phyloP scores from a whole-genome alignment of 2,113 vertebrate genomes.

The Rhodinocichla rosea region DNA sequence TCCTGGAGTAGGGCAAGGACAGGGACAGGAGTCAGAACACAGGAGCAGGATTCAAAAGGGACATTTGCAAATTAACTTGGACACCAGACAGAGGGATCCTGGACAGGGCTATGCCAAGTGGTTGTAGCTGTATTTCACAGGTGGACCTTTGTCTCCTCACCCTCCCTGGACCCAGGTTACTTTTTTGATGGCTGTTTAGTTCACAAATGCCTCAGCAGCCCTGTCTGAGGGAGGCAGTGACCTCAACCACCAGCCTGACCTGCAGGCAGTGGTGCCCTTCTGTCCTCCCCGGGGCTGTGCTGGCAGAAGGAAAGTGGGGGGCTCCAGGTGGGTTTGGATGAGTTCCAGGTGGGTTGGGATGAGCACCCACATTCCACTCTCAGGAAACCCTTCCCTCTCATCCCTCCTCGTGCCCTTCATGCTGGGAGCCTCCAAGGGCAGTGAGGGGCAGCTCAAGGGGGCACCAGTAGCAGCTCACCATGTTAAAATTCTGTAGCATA shows the following conservation, averaged over 20 bases:
- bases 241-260: not conserved
- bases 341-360: not conserved
- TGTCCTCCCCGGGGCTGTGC: accelerated
- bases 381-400: not conserved
- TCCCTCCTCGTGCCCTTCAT: not conserved
- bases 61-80: not conserved
- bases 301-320: not conserved
- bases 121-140: not conserved
- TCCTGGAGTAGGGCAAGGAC: not conserved
- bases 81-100: not conserved
- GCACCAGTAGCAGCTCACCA: not conserved
- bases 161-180: not conserved
- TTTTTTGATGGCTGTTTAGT: not conserved
- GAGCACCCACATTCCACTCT: accelerated
- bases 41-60: not conserved
- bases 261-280: not conserved
- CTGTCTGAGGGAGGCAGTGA: not conserved
- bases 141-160: not conserved
- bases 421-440: not conserved
- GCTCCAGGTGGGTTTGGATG: not conserved
- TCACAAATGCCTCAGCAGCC: not conserved
- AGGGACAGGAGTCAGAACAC: not conserved
- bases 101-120: not conserved
- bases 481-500: not conserved
- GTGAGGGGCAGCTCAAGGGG: not conserved